phyloP scores from a whole-genome alignment of 2,113 vertebrate genomes.

The Sialia sialis region DNA sequence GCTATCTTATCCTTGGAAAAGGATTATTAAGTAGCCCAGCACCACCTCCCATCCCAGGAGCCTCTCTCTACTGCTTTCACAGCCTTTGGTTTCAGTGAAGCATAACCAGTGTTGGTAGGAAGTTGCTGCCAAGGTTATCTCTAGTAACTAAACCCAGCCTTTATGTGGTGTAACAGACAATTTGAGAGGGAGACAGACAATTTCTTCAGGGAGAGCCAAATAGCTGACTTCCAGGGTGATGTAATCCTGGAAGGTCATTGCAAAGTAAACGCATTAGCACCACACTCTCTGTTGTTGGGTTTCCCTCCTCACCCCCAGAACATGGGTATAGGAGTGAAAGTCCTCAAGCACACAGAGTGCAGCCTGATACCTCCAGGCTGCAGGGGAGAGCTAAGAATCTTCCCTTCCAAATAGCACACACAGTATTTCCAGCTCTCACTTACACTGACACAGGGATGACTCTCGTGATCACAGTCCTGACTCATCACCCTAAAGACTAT shows the following conservation, averaged over 20 bases:
- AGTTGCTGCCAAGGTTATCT: not conserved
- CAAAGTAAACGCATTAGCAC: not conserved
- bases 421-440: not conserved
- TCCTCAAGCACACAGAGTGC: not conserved
- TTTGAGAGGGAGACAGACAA: constrained; percentile 13
- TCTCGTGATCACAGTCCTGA: not conserved
- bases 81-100: not conserved
- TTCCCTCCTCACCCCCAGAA: not conserved
- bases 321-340: not conserved
- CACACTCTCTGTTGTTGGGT: not conserved
- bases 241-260: not conserved
- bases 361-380: not conserved
- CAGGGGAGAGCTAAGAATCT: not conserved
- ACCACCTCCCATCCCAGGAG: not conserved
- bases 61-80: not conserved
- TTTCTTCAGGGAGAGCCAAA: not conserved
- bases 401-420: not conserved
- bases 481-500: not conserved
- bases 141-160: not conserved
- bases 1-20: not conserved
- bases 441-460: not conserved
- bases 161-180: constrained; percentile 17
- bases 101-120: not conserved
- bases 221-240: not conserved
- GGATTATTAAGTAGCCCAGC: not conserved